Base-by-base conservation (phyloP, 1,140 invertebrate genomes). In the Campoletis sonorensis region DNA sequence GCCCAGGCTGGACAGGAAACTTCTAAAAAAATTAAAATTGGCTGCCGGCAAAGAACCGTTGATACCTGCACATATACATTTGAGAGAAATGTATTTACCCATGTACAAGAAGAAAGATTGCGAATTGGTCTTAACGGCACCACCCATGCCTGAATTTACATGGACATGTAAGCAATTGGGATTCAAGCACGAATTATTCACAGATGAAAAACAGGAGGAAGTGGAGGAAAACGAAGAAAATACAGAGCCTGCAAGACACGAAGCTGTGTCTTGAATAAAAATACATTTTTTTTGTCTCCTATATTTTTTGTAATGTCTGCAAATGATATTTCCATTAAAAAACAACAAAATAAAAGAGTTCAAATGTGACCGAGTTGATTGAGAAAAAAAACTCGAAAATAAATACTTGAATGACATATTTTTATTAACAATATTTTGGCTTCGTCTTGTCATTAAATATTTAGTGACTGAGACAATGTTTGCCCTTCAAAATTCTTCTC, bases 401-500 rank as follows among this genome's bases (percentile, higher is more conserved):
- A 61, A 79, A 79, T 79, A 72, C 68, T 70, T 54, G 61, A 54
- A 37, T 79, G 78, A 68, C 13, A 23, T 61, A 30, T 49, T 71
- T 78, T n/a, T n/a, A 33, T 81, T 54, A 18, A 76, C 11, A 68
- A 75, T 81, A 61, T 30, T 79, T n/a, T n/a, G n/a, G n/a, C n/a
- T n/a, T n/a, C n/a, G n/a, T n/a, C 15, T 76, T 49, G 61, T 68
- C 49, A 51, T 85, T 37, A 1, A 27, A 79, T 30, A 33, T 49
- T 92, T 92, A 97, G 91, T 97, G 96, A 30, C 94, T 93, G 10
- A 96, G 87, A 10, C 95, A 93, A 91, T 94, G 93, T 91, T 94
- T 92, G 37, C 96, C 95, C 91, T 95, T 96, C 4, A 97, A 89
- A 84, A 97, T 94, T 86, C 96, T 93, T 86, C 95, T 93, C 95